A percentile compares a stretch with the other conserved stretches of the same genome.
phyloP scores from a whole-genome alignment of 2,888 invertebrate species.

The Stomorhina lunata region DNA sequence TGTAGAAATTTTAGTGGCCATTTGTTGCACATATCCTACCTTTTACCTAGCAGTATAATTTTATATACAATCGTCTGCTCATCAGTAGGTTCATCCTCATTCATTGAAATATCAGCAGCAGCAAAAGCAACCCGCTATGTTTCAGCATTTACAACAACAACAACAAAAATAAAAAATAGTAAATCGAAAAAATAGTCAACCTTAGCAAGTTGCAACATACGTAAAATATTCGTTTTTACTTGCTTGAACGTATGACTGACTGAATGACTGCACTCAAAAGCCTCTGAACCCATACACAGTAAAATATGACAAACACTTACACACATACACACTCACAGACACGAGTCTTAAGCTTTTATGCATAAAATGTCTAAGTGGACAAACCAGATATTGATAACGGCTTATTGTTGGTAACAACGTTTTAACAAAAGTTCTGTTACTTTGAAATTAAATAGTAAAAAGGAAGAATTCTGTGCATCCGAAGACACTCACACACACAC shows the following conservation, averaged over 20 bases:
- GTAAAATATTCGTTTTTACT: conserved; percentile 36
- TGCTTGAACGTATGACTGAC: conserved; percentile 39
- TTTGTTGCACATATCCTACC: conserved; percentile 37
- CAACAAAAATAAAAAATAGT: neutral
- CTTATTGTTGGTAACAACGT: conserved; percentile 71
- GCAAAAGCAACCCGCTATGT: conserved; percentile 50
- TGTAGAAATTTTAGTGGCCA: conserved; percentile 17
- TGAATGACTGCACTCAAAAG: conserved; percentile 28
- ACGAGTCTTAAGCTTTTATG: conserved; percentile 58
- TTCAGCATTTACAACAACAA: neutral
- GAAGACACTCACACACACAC: neutral
- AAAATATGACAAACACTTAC: neutral
- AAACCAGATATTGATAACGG: conserved; percentile 79
- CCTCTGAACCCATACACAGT: too few species aligned
- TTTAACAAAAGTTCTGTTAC: conserved; percentile 74
- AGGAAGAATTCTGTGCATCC: conserved; percentile 63
- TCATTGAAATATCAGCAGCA: conserved; percentile 42
- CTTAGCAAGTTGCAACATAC: conserved; percentile 42
- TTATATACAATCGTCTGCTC: conserved; percentile 35
- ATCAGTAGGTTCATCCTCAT: conserved; percentile 59
- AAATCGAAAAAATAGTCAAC: conserved; percentile 32
- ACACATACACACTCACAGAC: neutral
- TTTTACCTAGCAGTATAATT: neutral
- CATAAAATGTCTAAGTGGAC: conserved; percentile 74
- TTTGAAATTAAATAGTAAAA: conserved; percentile 69